A percentile compares a stretch with the other conserved stretches of the same genome.
These are phyloP conservation scores for Diceros bicornis DNA, from an alignment of 2,797 vertebrate species.

Conservation along the genomic window DNA sequence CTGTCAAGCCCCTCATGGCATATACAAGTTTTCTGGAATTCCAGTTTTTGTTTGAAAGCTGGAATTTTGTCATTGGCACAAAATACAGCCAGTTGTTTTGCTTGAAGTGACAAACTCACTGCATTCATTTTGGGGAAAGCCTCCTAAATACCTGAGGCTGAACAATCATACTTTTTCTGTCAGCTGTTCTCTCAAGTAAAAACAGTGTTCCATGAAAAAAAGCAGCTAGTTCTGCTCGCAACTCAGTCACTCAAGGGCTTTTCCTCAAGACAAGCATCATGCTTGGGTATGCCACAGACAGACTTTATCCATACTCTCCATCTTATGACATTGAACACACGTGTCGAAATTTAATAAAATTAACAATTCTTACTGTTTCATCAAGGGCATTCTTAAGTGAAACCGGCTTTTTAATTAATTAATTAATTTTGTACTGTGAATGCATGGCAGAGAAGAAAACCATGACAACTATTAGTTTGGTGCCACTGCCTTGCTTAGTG, in stretches of 20 bases:
- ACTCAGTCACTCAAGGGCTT: no score
- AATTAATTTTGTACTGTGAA: not conserved
- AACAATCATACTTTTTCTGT: not conserved
- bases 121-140: not conserved
- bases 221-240: not conserved
- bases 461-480: not conserved
- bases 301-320: fast-evolving
- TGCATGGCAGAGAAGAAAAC: not conserved
- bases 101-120: not conserved
- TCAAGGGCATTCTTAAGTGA: not conserved
- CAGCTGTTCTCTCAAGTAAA: not conserved
- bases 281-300: not conserved
- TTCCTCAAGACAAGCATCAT: not conserved
- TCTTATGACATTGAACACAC: no score
- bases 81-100: not conserved
- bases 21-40: not conserved
- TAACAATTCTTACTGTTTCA: not conserved
- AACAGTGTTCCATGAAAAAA: not conserved
- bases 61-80: not conserved
- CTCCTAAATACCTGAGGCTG: not conserved
- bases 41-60: not conserved
- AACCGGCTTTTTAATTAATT: not conserved
- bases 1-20: not conserved
- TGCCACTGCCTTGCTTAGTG: not conserved
- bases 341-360: not conserved